Percentiles rank a stretch among this genome's conserved stretches.
These are phyloP conservation scores for Epinephelus lanceolatus DNA, from an alignment of 2,113 vertebrate species.

Conservation along the genomic window DNA sequence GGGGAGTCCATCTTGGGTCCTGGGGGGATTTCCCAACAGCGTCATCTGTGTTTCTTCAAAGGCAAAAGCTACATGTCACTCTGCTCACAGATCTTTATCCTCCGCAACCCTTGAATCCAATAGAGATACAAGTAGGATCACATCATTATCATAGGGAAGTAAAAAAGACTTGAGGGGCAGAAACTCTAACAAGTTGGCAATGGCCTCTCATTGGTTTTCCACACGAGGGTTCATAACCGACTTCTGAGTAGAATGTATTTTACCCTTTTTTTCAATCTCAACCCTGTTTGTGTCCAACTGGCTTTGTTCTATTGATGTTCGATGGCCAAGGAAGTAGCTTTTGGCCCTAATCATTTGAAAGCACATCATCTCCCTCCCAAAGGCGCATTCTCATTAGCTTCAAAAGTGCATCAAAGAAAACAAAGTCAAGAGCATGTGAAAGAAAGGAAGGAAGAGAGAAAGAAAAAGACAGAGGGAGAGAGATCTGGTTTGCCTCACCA, in stretches of 20 bases:
- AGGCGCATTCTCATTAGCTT: conserved; percentile 65
- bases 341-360: conserved; percentile 66
- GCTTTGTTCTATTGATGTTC: conserved; percentile 63
- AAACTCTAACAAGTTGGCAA: conserved; percentile 47
- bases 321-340: conserved; percentile 62
- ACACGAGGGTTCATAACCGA: conserved; percentile 36
- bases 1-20: conserved; percentile 69
- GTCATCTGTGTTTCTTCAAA: conserved; percentile 69
- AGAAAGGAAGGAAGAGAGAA: conserved; percentile 39
- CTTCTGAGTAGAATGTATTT: conserved; percentile 36
- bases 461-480: conserved; percentile 31
- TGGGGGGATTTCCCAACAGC: conserved; percentile 51
- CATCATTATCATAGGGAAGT: conserved; percentile 54
- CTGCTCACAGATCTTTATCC: conserved; percentile 63
- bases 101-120: conserved; percentile 39
- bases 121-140: conserved; percentile 49
- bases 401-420: conserved; percentile 72
- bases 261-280: conserved; percentile 13
- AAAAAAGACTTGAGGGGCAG: conserved; percentile 35
- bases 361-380: conserved; percentile 50
- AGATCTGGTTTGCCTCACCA: conserved; percentile 55
- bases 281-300: conserved; percentile 49
- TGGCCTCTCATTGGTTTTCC: conserved; percentile 43
- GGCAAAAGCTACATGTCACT: conserved; percentile 62
- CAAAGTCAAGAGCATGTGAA: conserved; percentile 55